Evolutionary conservation across 2,888 invertebrate genomes (phyloP).

Genomic region (Penaeus monodon): DNA sequence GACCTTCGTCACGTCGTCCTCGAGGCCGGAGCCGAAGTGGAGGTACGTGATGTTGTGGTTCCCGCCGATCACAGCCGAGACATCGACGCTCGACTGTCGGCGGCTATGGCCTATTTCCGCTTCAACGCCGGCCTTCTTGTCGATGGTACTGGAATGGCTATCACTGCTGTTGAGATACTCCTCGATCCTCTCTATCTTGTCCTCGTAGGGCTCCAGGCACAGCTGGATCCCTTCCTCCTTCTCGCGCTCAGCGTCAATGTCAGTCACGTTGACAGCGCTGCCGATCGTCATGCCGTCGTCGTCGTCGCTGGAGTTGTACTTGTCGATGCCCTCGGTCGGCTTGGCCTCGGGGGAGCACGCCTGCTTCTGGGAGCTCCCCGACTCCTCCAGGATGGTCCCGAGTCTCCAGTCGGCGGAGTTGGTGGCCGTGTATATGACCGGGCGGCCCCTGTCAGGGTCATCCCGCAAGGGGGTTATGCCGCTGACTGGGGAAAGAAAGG

Average conservation of each 20-base stretch:
- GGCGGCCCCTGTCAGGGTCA: conserved; percentile 27
- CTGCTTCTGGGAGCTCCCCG: conserved; percentile 11
- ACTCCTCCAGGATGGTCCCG: conserved; percentile 42
- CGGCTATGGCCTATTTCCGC: neutral
- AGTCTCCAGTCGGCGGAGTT: conserved; percentile 49
- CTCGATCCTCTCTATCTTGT: conserved; percentile 51
- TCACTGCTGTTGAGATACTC: conserved; percentile 51
- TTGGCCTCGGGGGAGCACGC: neutral
- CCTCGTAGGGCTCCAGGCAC: conserved; percentile 50
- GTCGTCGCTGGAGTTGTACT: conserved; percentile 47
- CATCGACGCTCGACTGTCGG: conserved; percentile 32
- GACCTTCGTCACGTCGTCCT: conserved; percentile 43
- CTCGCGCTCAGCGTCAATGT: conserved; percentile 53
- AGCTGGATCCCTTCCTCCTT: conserved; percentile 55
- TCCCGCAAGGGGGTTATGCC: neutral
- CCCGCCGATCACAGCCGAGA: conserved; percentile 42
- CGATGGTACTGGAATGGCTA: conserved; percentile 23
- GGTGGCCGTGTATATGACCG: conserved; percentile 49
- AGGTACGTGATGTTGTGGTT: conserved; percentile 56
- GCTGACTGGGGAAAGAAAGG: neutral
- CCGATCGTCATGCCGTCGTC: conserved; percentile 41
- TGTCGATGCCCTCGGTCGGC: neutral
- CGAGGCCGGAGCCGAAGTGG: conserved; percentile 38
- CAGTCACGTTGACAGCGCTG: conserved; percentile 45
- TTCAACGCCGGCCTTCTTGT: neutral